Evolutionary conservation across 2,888 invertebrate genomes (phyloP).

Genomic region (Drosophila neonasuta): DNA sequence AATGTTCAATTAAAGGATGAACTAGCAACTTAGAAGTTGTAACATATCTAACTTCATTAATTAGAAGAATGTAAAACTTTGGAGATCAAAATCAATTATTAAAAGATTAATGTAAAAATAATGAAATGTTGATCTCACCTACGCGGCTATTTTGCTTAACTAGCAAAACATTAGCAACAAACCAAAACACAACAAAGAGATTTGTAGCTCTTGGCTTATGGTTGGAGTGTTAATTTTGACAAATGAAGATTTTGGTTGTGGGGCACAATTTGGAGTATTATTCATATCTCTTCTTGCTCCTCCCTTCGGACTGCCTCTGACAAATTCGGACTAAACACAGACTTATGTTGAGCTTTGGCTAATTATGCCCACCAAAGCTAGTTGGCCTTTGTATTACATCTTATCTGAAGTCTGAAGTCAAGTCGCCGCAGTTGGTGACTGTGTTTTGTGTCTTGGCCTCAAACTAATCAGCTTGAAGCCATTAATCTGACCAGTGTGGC

Average conservation of each 20-base stretch:
- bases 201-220: conserved; percentile 37
- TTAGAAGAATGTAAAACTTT: neutral
- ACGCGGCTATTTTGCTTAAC: conserved; percentile 26
- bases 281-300: neutral
- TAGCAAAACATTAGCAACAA: conserved; percentile 34
- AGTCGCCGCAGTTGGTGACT: conserved; percentile 30
- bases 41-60: no score
- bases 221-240: conserved; percentile 73
- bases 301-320: conserved; percentile 25
- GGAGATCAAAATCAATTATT: neutral
- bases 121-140: conserved; percentile 46
- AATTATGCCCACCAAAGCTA: conserved; percentile 53
- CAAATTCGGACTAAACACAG: conserved; percentile 64
- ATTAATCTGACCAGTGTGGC: conserved; percentile 68
- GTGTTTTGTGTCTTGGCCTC: conserved; percentile 59
- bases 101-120: conserved; percentile 21
- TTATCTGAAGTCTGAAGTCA: conserved; percentile 30
- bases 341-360: conserved; percentile 52
- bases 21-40: no score
- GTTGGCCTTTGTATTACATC: conserved; percentile 40
- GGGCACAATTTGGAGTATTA: conserved; percentile 54
- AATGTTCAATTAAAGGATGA: no score
- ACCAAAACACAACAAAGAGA: neutral
- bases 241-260: conserved; percentile 70
- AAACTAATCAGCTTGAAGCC: conserved; percentile 77